Evolutionary conservation across 2,113 vertebrate genomes (phyloP).

Genomic region (Bagarius yarrelli): DNA sequence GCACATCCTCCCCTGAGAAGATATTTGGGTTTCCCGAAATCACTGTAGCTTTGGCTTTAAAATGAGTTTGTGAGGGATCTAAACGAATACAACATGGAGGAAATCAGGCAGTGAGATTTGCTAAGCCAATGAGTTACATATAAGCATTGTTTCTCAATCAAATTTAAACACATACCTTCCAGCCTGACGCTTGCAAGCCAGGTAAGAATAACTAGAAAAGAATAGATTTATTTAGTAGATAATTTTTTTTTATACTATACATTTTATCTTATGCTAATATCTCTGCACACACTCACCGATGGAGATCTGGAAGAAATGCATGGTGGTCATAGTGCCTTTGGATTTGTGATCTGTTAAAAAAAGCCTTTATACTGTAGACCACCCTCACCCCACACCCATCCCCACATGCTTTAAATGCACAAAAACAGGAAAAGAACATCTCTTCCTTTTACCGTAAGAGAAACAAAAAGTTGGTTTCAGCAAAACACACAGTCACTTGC

Average conservation of each 20-base stretch:
- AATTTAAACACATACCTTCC: slow-evolving; percentile 23
- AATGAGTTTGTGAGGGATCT: neutral
- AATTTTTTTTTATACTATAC: no score
- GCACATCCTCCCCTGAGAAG: slow-evolving; percentile 58
- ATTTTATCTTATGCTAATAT: neutral
- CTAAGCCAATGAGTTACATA: no score
- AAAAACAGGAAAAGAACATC: slow-evolving; percentile 48
- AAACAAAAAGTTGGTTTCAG: neutral
- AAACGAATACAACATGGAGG: neutral
- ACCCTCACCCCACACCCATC: neutral
- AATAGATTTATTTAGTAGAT: no score
- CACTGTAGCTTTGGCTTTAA: slow-evolving; percentile 41
- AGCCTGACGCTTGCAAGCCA: neutral
- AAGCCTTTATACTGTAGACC: neutral
- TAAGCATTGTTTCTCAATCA: no score
- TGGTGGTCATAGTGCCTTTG: slow-evolving; percentile 21
- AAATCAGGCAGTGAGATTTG: neutral
- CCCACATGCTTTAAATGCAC: neutral
- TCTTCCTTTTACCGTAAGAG: slow-evolving; percentile 31
- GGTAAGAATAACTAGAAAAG: slow-evolving; percentile 15
- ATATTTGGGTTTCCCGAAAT: slow-evolving; percentile 25
- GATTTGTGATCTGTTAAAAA: neutral
- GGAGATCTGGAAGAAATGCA: slow-evolving; percentile 50
- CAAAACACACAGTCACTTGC: slow-evolving; percentile 15
- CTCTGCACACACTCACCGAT: slow-evolving; percentile 59